Evolutionary conservation across 2,113 vertebrate species (phyloP).

Genomic region (Eulemur macaco): DNA sequence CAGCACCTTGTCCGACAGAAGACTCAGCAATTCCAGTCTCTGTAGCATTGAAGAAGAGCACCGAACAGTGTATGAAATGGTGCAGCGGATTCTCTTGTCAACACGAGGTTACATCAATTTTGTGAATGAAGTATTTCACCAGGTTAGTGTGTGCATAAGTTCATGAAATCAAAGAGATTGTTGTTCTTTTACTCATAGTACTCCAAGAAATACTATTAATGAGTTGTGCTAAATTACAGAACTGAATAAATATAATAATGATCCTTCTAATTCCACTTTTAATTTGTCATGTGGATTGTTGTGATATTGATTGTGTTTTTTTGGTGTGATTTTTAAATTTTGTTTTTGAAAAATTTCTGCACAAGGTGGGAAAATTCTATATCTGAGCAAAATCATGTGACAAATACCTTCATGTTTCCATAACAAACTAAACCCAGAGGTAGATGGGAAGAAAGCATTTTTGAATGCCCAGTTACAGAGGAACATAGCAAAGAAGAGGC

Average conservation of each 20-base stretch:
- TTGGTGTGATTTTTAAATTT: background rate
- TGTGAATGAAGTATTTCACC: conserved; percentile 97
- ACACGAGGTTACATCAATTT: conserved; percentile 97
- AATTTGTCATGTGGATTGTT: background rate
- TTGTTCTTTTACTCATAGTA: background rate
- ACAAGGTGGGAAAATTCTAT: background rate
- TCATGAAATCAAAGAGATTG: background rate
- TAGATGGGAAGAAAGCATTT: background rate
- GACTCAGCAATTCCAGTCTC: conserved; percentile 93
- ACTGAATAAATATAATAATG: background rate
- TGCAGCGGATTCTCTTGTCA: conserved; percentile 94
- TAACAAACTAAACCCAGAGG: background rate
- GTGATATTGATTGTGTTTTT: background rate
- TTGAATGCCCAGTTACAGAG: background rate
- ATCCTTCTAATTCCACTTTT: background rate
- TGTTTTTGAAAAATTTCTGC: background rate
- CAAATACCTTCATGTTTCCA: background rate
- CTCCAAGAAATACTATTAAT: background rate
- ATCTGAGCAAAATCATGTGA: background rate
- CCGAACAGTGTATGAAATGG: conserved; percentile 93
- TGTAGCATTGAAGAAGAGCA: conserved; percentile 98
- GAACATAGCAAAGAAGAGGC: background rate
- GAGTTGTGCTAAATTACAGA: background rate
- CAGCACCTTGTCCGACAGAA: conserved; percentile 92
- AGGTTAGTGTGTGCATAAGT: conserved; percentile 84